Base-by-base conservation (phyloP, 1,140 invertebrate species). In the Heliconius nattereri region DNA sequence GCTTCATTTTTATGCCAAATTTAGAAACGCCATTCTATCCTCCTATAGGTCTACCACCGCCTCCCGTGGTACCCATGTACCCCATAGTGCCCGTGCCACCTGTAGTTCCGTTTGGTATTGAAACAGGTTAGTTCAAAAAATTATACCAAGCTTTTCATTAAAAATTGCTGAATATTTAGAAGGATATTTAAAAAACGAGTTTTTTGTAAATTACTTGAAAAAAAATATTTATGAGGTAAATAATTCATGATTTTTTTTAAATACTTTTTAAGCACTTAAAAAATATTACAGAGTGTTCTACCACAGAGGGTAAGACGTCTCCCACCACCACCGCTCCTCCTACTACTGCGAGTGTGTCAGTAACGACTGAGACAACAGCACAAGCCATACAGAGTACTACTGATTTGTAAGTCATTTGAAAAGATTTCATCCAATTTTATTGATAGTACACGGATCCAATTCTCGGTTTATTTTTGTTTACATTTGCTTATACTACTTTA, bases 1-100 rank as follows among this genome's bases (percentile, higher is more conserved):
- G 90, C 26, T 94, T 94, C 75, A 92, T 94, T 78, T 93, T 94
- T 72, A 77, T 94, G 54, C 91, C 91, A 8, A 89, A 88, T 60
- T 83, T 91, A 75, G 90, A 90, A 45, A 92, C 92, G 7, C 88
- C 90, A 11, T 94, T 85, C 77, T 94, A 88, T 75, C 91, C 92
- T 23, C 92, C 92, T 0, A 85, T 93, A 57, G 90, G 87, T 2
- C 75, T 94, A 54, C 89, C 90, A 1, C 85, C 88, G 32, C 88
- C 91, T 16, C 91, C 91, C 16, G 81, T 84, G 13, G 75, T 92
- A 11, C 91, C 90, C 6, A 92, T 93, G 91, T 93, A 91, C 73
- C 91, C 91, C 0, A 84, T 92, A 73, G 84, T 93, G 23, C 92
- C 92, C 20, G 86, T 92, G 9, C 92, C 91, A 57, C 91, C 91